Percentiles rank a stretch among this genome's conserved stretches.
Conservation (phyloP, 2,113 vertebrate genomes). For the Oncorhynchus clarkii region DNA sequence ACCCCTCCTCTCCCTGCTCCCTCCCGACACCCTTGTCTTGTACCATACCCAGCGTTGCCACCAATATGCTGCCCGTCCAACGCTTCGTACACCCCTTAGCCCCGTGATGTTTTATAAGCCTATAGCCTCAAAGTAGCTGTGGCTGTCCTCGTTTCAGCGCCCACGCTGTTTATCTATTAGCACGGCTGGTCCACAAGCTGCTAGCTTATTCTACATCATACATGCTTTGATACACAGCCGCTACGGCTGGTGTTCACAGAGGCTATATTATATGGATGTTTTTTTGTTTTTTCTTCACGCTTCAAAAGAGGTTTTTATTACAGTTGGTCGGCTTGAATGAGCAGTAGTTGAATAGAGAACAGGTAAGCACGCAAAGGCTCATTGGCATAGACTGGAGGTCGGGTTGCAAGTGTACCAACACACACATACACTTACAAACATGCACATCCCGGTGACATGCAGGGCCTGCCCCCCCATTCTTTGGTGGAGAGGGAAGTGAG, state of each 20-base stretch:
- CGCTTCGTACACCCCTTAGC: background rate
- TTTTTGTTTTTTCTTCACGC: background rate
- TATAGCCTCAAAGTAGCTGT: background rate
- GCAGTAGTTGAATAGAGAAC: background rate
- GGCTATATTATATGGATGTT: background rate
- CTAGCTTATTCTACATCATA: background rate
- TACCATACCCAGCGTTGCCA: background rate
- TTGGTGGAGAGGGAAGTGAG: background rate
- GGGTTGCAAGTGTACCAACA: background rate
- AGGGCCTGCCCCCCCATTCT: constrained; percentile 3
- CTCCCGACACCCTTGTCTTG: background rate
- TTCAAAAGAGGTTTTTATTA: background rate
- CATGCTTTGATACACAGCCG: constrained; percentile 2
- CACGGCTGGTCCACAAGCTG: background rate
- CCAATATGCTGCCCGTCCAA: no score
- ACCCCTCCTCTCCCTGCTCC: background rate
- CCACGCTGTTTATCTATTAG: background rate
- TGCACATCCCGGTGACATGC: no score
- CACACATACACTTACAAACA: background rate
- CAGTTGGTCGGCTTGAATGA: background rate
- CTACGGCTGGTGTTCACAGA: background rate
- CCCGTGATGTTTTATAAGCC: background rate
- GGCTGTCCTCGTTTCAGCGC: background rate
- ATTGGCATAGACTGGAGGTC: background rate
- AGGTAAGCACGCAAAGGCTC: background rate